These are phyloP conservation scores for Synergus umbraculus DNA, from an alignment of 2,888 invertebrate genomes.

Conservation along the genomic window DNA sequence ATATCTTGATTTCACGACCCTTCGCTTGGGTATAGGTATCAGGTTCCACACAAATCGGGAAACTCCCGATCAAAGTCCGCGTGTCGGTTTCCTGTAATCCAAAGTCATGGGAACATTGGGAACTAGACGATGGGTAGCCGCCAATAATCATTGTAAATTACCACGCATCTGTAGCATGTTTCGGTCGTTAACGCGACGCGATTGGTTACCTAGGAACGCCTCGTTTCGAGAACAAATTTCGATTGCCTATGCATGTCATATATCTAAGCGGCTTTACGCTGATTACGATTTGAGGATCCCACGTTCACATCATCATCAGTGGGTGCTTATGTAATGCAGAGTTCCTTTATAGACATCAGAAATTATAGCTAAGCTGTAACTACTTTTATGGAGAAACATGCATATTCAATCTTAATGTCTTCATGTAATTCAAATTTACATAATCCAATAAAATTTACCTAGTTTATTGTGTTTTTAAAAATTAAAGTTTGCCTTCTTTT, in stretches of 20 bases:
- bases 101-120: conserved; percentile 71
- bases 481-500: too few species aligned
- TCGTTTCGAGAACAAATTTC: conserved; percentile 32
- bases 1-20: conserved; percentile 77
- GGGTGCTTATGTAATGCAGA: neutral
- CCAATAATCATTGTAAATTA: conserved; percentile 72
- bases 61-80: conserved; percentile 62
- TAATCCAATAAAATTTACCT: too few species aligned
- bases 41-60: conserved; percentile 76
- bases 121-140: conserved; percentile 46
- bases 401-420: too few species aligned
- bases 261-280: neutral
- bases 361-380: too few species aligned
- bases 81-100: conserved; percentile 56
- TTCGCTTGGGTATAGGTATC: conserved; percentile 73
- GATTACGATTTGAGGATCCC: neutral
- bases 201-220: conserved; percentile 31
- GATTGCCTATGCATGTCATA: neutral
- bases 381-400: too few species aligned
- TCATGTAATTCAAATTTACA: too few species aligned
- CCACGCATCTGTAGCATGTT: conserved; percentile 71
- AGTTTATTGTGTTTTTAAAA: too few species aligned
- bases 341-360: neutral
- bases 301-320: neutral
- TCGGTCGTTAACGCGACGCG: conserved; percentile 62